Base-by-base conservation (phyloP, 2,797 vertebrate genomes). In the Oryzias dopingdopingensis region DNA sequence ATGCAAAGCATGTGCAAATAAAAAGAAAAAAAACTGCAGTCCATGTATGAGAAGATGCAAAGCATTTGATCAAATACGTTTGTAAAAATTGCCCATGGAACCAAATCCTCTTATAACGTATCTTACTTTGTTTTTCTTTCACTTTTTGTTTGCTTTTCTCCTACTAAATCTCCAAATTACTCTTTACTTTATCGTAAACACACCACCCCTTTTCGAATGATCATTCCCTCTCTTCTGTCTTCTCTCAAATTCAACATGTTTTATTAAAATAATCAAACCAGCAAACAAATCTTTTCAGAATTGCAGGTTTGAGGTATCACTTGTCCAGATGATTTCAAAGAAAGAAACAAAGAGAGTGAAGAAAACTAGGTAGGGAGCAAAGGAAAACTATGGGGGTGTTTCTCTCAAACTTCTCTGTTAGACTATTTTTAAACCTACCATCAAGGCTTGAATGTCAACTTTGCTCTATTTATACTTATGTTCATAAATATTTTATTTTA, bases 381-480 rank as follows among this genome's bases (percentile, higher is more conserved):
- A 89, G 88, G 82, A 74, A 75, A 62, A 57, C 58, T 13, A 20
- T 67, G 74, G 74, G 79, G 81, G 84, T 71, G 84, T 83, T 48
- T 10, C 61, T 65, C 51, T 73, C 80, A 84, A 79, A 82, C 82
- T 77, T 83, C 74, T 49, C 44, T 26, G 61, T 70, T 49, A 62
- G 54, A 70, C 52, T 55, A 67, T 46, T 54, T 75, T 67, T 51
- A 75, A 67, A 66, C 42, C 44, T 79, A 82, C 82, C 81, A 82
- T 60, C 49, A 17, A 49, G 49, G 76, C 62, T 57, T 15, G 4
- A 0, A n/a, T 1, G 5, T 0, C 2, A 2, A 6, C 17, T 7
- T 1, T 0, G 0, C 1, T 3, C 1, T 24, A 15, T 0, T 29
- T 29, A 26, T 14, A 3, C 15, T 6, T 1, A 8, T 3, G n/a